These are phyloP conservation scores for Hypothenemus hampei DNA, from an alignment of 1,140 invertebrate species.

Conservation along the genomic window DNA sequence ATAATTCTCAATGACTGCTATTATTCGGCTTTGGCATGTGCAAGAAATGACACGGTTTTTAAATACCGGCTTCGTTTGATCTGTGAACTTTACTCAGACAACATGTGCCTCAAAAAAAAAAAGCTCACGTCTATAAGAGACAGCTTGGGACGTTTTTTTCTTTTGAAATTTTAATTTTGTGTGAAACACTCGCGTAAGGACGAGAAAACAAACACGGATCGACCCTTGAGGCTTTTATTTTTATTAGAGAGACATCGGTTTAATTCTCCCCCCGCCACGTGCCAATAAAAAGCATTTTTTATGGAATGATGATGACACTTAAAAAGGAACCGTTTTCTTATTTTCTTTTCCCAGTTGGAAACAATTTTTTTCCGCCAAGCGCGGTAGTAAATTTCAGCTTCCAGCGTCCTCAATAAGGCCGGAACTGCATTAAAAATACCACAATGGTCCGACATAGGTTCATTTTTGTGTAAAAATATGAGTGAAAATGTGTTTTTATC, in stretches of 20 bases:
- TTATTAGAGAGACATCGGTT: constrained; percentile 2
- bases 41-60: not conserved
- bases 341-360: no score
- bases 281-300: constrained; percentile 1
- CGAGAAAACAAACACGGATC: not conserved
- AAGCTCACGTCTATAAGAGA: no score
- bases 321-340: no score
- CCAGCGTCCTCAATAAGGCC: constrained; percentile 5
- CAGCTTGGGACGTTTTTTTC: no score
- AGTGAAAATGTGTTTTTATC: no score
- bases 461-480: no score
- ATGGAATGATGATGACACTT: no score
- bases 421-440: constrained; percentile 23
- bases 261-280: constrained; percentile 2
- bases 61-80: not conserved
- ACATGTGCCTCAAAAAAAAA: no score
- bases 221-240: constrained; percentile 2
- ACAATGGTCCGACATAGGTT: constrained; percentile 20
- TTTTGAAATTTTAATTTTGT: no score
- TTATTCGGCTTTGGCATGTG: not conserved
- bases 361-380: no score
- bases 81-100: not conserved
- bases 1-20: not conserved
- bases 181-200: no score
- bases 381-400: no score